Percentiles rank a stretch among this genome's conserved stretches.
Conservation (phyloP, 2,888 invertebrate genomes). For the Euphydryas editha region DNA sequence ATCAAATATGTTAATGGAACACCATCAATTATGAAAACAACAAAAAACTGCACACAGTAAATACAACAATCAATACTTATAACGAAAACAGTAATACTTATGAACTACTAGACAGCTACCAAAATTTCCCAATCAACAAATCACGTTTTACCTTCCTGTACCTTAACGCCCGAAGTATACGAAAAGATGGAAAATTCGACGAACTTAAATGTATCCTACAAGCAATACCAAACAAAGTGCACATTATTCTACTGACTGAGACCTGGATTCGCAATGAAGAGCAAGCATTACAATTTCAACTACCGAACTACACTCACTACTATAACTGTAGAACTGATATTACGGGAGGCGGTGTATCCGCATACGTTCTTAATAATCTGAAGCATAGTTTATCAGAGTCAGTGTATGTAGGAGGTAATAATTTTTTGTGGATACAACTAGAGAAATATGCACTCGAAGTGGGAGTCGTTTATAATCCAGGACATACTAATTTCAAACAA, state of each 20-base stretch:
- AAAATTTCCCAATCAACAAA: conserved; percentile 6
- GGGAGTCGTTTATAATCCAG: conserved; percentile 33
- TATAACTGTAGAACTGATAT: conserved; percentile 41
- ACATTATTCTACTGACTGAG: not conserved
- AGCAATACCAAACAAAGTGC: conserved; percentile 12
- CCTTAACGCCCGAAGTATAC: conserved; percentile 18
- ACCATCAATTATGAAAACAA: not conserved
- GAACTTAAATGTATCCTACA: conserved; percentile 14
- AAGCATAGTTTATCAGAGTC: conserved; percentile 35
- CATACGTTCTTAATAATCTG: conserved; percentile 41
- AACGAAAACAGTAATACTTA: conserved; percentile 6
- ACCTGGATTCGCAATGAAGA: conserved; percentile 18
- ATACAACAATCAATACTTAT: not conserved
- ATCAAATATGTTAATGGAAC: conserved; percentile 1
- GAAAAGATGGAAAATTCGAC: conserved; percentile 18
- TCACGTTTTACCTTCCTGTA: conserved; percentile 19
- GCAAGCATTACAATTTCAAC: conserved; percentile 14
- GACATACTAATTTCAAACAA: conserved; percentile 8
- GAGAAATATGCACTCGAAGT: conserved; percentile 38
- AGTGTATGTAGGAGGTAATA: conserved; percentile 38
- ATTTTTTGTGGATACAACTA: conserved; percentile 44
- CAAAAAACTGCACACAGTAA: not conserved
- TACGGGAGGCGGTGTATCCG: conserved; percentile 45
- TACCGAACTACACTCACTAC: conserved; percentile 36
- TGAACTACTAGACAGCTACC: conserved; percentile 6